These are phyloP conservation scores for Conus canariensis DNA, from an alignment of 2,888 invertebrate genomes.

Conservation along the genomic window DNA sequence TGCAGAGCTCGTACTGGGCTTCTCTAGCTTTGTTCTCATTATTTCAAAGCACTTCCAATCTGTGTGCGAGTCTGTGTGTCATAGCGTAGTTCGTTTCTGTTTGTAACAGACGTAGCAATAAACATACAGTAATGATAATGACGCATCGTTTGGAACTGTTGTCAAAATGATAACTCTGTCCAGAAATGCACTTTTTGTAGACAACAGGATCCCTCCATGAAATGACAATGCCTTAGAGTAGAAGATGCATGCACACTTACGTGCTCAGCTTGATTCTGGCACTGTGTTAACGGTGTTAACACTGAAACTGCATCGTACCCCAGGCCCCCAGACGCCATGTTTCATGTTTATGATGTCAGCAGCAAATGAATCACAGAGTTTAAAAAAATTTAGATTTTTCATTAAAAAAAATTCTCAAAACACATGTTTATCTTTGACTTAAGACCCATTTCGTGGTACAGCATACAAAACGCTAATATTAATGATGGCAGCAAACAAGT, in stretches of 20 bases:
- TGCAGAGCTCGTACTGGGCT: no score
- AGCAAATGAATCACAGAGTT: conserved; percentile 21
- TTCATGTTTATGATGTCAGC: conserved; percentile 50
- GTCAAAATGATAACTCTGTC: no score
- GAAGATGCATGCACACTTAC: conserved; percentile 44
- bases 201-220: neutral
- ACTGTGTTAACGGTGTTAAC: conserved; percentile 45
- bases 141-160: no score
- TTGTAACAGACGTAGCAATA: no score
- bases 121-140: no score
- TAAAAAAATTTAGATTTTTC: no score
- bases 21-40: no score
- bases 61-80: no score
- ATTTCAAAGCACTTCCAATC: no score
- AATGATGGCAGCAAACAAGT: neutral
- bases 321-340: conserved; percentile 60
- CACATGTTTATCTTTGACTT: no score
- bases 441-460: neutral
- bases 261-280: conserved; percentile 56
- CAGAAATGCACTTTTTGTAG: neutral
- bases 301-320: conserved; percentile 52
- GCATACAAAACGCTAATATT: neutral
- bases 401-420: no score
- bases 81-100: no score
- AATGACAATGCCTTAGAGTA: neutral